Conservation (phyloP, 2,888 invertebrate species). For the Heliconius erato region DNA sequence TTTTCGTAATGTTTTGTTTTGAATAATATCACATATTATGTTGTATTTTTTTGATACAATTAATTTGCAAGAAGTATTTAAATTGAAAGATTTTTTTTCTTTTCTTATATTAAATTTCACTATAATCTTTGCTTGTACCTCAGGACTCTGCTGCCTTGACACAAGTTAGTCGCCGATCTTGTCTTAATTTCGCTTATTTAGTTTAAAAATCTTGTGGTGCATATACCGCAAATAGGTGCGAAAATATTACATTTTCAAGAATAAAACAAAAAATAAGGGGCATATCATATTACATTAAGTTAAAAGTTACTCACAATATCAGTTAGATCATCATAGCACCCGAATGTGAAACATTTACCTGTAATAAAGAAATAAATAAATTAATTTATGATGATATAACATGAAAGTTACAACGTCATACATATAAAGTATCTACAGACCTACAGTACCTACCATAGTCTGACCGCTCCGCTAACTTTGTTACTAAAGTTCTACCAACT, state of each 20-base stretch:
- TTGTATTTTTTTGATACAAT: no score
- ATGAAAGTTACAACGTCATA: neutral
- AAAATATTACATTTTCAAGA: neutral
- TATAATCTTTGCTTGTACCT: no score
- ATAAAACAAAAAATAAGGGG: neutral
- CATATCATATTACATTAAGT: neutral
- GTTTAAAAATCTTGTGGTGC: no score
- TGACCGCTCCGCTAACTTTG: constrained; percentile 29
- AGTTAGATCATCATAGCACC: constrained; percentile 16
- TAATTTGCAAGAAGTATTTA: no score
- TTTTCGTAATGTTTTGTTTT: neutral
- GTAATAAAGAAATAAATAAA: constrained; percentile 1
- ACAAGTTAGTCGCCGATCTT: no score
- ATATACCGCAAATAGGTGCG: no score
- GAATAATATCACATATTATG: no score
- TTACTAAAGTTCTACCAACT: constrained; percentile 9
- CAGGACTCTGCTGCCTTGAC: no score
- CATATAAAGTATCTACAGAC: constrained; percentile 10
- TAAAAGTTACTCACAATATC: neutral
- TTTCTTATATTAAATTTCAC: no score
- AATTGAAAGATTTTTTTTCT: no score
- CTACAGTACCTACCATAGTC: constrained; percentile 3
- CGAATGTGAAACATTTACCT: constrained; percentile 15
- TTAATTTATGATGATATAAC: neutral
- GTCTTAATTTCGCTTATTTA: no score